A percentile compares a stretch with the other conserved stretches of the same genome.
Evolutionary conservation across 1,140 invertebrate species (phyloP).

Genomic region (Charaxes varanes): DNA sequence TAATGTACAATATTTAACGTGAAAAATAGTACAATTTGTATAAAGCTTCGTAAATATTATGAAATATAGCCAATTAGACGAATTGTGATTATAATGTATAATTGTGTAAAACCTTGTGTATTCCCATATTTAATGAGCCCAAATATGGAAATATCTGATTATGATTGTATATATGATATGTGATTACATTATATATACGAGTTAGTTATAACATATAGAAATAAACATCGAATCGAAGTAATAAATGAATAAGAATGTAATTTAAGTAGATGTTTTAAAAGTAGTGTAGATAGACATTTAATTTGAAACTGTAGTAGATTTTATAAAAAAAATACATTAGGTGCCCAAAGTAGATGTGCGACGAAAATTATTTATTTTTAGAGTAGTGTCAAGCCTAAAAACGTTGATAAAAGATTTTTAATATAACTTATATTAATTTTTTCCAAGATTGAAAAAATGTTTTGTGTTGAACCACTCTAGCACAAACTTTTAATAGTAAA

Average conservation of each 20-base stretch:
- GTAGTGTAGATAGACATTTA: neutral
- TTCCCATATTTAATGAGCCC: slow-evolving; percentile 45
- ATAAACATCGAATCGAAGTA: slow-evolving; percentile 13
- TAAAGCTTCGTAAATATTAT: neutral
- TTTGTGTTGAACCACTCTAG: too few relatives aligned
- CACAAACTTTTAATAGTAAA: too few relatives aligned
- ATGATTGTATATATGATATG: too few relatives aligned
- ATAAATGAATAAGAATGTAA: neutral
- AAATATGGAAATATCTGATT: slow-evolving; percentile 33
- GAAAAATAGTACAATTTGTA: neutral
- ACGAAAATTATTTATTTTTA: slow-evolving; percentile 1
- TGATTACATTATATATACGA: slow-evolving; percentile 2
- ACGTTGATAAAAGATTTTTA: too few relatives aligned
- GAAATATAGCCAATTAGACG: neutral
- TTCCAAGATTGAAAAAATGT: too few relatives aligned
- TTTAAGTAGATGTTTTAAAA: slow-evolving; percentile 3
- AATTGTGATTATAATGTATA: slow-evolving; percentile 6
- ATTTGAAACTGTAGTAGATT: slow-evolving; percentile 2
- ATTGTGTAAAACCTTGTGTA: slow-evolving; percentile 16
- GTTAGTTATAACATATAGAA: neutral
- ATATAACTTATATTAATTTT: too few relatives aligned
- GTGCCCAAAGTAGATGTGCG: neutral
- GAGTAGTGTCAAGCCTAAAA: too few relatives aligned
- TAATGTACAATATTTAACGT: neutral
- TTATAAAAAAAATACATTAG: slow-evolving; percentile 10